A percentile compares a stretch with the other conserved stretches of the same genome.
Evolutionary conservation across 1,140 invertebrate genomes (phyloP).

Genomic region (Dolichoris vasculosae): DNA sequence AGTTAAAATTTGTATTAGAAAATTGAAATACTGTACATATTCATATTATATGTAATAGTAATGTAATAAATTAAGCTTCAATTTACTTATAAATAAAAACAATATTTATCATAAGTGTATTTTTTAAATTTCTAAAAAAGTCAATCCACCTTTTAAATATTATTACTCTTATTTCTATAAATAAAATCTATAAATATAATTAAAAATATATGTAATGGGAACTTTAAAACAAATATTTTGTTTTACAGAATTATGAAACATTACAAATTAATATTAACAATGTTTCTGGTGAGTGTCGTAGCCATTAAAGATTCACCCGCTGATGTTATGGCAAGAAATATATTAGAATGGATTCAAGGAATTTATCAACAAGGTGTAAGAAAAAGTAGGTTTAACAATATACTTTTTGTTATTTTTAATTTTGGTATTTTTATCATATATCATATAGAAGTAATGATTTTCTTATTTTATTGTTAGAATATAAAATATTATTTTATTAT

Average conservation of each 20-base stretch:
- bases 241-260: conserved; percentile 43
- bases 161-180: too few species aligned
- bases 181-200: neutral
- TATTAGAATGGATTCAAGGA: conserved; percentile 83
- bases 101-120: too few species aligned
- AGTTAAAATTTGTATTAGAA: too few species aligned
- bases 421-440: neutral
- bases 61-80: too few species aligned
- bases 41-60: too few species aligned
- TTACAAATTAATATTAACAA: neutral
- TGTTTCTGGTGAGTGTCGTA: neutral
- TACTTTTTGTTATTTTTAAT: neutral
- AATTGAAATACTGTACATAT: too few species aligned
- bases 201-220: neutral
- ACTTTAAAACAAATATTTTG: neutral
- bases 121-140: too few species aligned
- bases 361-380: conserved; percentile 80
- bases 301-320: conserved; percentile 64
- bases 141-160: too few species aligned
- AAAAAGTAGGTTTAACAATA: conserved; percentile 78
- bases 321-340: conserved; percentile 82
- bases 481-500: too few species aligned
- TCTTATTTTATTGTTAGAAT: too few species aligned
- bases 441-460: too few species aligned
- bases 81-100: too few species aligned